Percentiles rank a stretch among this genome's conserved stretches.
These are phyloP conservation scores for Promerops cafer DNA, from an alignment of 2,113 vertebrate genomes.

Conservation along the genomic window DNA sequence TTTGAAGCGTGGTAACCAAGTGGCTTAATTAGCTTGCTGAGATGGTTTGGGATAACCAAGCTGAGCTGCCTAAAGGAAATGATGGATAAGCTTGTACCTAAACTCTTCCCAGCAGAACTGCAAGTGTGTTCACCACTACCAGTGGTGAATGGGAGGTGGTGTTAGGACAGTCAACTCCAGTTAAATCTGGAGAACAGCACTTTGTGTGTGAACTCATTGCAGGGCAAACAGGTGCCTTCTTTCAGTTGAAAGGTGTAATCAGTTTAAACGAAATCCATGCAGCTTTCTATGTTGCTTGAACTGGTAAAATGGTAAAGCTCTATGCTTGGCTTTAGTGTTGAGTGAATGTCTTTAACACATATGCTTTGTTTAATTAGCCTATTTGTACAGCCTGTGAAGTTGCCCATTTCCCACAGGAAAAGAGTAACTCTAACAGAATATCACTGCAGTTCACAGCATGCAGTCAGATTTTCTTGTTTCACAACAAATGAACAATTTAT, in stretches of 20 bases:
- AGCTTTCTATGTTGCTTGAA: not conserved
- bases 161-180: not conserved
- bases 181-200: not conserved
- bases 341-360: not conserved
- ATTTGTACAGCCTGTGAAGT: not conserved
- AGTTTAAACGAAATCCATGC: not conserved
- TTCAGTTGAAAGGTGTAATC: not conserved
- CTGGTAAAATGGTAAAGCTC: not conserved
- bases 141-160: not conserved
- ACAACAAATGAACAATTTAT: not conserved
- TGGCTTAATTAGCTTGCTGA: not conserved
- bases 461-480: not conserved
- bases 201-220: not conserved
- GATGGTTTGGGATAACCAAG: not conserved
- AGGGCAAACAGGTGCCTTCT: not conserved
- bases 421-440: not conserved
- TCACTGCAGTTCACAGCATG: not conserved
- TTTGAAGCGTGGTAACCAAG: not conserved
- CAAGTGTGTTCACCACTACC: not conserved
- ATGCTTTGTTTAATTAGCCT: not conserved
- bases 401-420: not conserved
- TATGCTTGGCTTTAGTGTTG: not conserved
- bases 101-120: not conserved
- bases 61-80: not conserved
- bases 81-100: not conserved